Evolutionary conservation across 2,888 invertebrate species (phyloP).

Genomic region (Tinea pellionella): DNA sequence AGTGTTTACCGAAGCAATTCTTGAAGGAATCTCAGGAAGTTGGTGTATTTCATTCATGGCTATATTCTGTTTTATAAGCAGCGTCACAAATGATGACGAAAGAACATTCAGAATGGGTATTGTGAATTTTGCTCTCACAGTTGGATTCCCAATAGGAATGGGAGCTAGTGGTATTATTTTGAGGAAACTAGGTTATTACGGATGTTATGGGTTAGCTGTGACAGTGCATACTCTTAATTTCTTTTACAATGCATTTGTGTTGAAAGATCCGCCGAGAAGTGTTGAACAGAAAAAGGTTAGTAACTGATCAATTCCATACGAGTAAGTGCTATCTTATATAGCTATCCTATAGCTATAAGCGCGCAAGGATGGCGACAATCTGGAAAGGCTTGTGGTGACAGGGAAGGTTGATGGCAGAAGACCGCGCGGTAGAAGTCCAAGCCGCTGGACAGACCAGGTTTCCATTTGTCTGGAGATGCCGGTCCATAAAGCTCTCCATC

Average conservation of each 20-base stretch:
- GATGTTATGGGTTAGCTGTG: conserved; percentile 77
- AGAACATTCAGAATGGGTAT: conserved; percentile 87
- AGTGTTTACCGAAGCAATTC: conserved; percentile 78
- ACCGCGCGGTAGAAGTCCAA: too few species aligned
- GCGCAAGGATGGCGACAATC: too few species aligned
- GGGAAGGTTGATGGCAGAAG: too few species aligned
- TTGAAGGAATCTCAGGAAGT: conserved; percentile 81
- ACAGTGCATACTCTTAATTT: conserved; percentile 75
- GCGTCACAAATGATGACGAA: conserved; percentile 80
- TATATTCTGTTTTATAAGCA: conserved; percentile 84
- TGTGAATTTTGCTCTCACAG: conserved; percentile 84
- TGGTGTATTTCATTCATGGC: conserved; percentile 87
- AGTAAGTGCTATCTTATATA: too few species aligned
- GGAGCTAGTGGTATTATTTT: conserved; percentile 81
- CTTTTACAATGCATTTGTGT: conserved; percentile 72
- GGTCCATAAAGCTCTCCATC: too few species aligned
- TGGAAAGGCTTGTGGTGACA: too few species aligned
- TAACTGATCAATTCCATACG: background rate
- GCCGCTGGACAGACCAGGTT: too few species aligned
- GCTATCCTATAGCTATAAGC: too few species aligned
- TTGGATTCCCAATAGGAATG: conserved; percentile 89
- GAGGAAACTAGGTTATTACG: conserved; percentile 79
- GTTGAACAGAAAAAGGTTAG: conserved; percentile 42
- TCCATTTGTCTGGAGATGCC: too few species aligned
- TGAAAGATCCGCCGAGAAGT: conserved; percentile 70